These are phyloP conservation scores for Frieseomelitta varia DNA, from an alignment of 1,140 invertebrate genomes.

Conservation along the genomic window DNA sequence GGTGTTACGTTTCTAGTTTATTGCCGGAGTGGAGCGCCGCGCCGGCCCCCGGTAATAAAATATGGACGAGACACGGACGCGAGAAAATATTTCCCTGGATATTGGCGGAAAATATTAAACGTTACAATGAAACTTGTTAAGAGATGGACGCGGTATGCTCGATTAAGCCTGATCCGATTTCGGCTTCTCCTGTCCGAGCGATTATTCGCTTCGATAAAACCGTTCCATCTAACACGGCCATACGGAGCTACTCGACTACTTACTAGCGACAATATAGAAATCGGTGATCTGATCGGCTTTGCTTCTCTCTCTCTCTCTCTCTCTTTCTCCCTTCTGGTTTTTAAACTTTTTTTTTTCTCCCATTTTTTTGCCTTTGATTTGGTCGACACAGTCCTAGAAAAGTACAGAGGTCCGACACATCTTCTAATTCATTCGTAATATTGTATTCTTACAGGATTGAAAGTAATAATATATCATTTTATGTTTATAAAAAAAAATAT, in stretches of 20 bases:
- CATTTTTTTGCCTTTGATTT: not conserved
- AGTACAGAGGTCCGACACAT: not conserved
- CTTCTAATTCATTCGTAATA: no score
- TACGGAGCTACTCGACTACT: constrained; percentile 3
- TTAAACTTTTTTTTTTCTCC: not conserved
- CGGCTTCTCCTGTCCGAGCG: constrained; percentile 48
- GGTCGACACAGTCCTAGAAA: not conserved
- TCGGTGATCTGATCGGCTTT: constrained; percentile 40
- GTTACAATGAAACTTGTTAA: constrained; percentile 59
- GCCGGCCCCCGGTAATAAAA: constrained; percentile 33
- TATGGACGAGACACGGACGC: constrained; percentile 19
- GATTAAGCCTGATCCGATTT: constrained; percentile 67
- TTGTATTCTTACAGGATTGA: no score
- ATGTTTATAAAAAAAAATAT: no score
- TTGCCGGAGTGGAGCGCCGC: constrained; percentile 3
- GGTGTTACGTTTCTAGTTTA: constrained; percentile 53
- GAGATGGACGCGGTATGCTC: constrained; percentile 50
- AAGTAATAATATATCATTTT: no score
- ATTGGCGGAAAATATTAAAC: constrained; percentile 68
- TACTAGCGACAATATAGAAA: constrained; percentile 47
- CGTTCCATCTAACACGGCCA: constrained; percentile 51
- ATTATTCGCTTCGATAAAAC: constrained; percentile 51
- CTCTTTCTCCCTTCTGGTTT: not conserved
- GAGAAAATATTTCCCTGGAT: constrained; percentile 48
- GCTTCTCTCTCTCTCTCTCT: not conserved